phyloP scores from a whole-genome alignment of 1,140 invertebrate species.

The Drosophila asahinai region DNA sequence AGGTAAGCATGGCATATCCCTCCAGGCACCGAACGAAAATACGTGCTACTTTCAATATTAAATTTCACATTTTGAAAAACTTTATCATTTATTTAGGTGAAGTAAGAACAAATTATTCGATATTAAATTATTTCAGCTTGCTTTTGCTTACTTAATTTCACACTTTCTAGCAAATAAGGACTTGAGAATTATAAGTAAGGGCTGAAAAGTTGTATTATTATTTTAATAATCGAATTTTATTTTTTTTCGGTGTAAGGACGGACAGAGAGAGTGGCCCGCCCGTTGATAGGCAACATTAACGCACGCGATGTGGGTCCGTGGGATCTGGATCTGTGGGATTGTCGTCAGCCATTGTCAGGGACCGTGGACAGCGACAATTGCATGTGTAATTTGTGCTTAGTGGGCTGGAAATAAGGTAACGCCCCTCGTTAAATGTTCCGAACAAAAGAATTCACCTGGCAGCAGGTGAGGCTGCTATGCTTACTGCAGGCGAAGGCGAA shows the following conservation, averaged over 20 bases:
- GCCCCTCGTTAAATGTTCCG: constrained; percentile 10
- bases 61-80: too few species aligned
- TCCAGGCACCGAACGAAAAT: background rate
- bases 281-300: constrained; percentile 46
- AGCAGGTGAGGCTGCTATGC: constrained; percentile 10
- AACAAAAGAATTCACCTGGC: constrained; percentile 23
- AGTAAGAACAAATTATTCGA: too few species aligned
- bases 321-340: constrained; percentile 45
- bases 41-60: too few species aligned
- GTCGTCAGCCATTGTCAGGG: constrained; percentile 13
- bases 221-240: background rate
- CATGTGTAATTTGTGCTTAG: constrained; percentile 55
- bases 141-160: background rate
- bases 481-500: background rate
- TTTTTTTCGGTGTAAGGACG: background rate
- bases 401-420: constrained; percentile 36
- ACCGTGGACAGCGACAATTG: constrained; percentile 44
- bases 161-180: too few species aligned
- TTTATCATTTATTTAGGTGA: too few species aligned
- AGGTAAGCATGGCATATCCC: background rate
- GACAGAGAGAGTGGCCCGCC: background rate
- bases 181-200: too few species aligned
- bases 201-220: too few species aligned
- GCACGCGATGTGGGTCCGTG: constrained; percentile 38
- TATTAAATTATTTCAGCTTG: too few species aligned